Percentiles rank a stretch among this genome's conserved stretches.
Evolutionary conservation across 2,888 invertebrate genomes (phyloP).

Genomic region (Chaetoderma sp.): DNA sequence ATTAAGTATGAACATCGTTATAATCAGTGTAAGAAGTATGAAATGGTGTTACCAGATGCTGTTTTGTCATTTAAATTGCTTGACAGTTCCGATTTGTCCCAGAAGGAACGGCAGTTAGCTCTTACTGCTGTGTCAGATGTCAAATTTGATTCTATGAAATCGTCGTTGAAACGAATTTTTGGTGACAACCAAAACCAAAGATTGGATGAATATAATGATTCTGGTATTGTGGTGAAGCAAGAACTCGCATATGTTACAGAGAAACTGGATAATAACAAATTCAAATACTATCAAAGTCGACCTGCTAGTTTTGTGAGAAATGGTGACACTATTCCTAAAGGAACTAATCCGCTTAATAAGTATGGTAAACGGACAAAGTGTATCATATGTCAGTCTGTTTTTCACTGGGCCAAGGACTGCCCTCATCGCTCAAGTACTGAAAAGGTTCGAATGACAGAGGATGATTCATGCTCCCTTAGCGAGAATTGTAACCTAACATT

Average conservation of each 20-base stretch:
- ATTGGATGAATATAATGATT: not conserved
- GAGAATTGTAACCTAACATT: not conserved
- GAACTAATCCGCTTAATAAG: not conserved
- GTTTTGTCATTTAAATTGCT: constrained; percentile 1
- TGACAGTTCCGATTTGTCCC: not conserved
- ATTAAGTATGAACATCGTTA: too few species aligned
- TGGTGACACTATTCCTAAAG: not conserved
- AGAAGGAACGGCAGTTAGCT: not conserved
- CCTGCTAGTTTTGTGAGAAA: not conserved
- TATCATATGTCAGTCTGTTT: constrained; percentile 38
- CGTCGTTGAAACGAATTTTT: not conserved
- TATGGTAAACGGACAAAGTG: not conserved
- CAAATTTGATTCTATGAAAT: not conserved
- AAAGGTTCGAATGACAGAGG: not conserved
- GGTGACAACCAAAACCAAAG: not conserved
- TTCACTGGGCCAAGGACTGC: constrained; percentile 19
- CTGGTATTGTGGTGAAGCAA: not conserved
- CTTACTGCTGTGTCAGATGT: not conserved
- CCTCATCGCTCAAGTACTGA: not conserved
- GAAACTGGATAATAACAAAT: not conserved
- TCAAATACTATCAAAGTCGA: not conserved
- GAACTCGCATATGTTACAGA: not conserved
- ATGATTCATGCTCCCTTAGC: not conserved
- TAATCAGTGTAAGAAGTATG: not conserved
- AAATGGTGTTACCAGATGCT: not conserved